These are phyloP conservation scores for Sphaerophoria taeniata DNA, from an alignment of 2,888 invertebrate species.

Conservation along the genomic window DNA sequence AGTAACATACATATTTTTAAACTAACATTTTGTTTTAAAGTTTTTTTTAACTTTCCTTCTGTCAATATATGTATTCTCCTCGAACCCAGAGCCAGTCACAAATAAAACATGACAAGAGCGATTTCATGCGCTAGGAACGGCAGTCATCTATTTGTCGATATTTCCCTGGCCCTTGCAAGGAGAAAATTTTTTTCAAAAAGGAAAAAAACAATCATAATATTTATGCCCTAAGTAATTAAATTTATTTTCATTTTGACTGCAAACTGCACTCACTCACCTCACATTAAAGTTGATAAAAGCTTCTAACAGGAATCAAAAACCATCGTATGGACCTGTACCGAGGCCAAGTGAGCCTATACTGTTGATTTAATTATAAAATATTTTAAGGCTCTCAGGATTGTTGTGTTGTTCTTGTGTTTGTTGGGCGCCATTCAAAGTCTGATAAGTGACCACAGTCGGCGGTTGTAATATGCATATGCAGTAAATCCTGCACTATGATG, in stretches of 20 bases:
- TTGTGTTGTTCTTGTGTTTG: conserved; percentile 44
- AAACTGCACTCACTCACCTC: not conserved
- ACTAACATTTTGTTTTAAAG: too few relatives aligned
- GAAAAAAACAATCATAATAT: conserved; percentile 45
- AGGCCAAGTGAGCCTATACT: not conserved
- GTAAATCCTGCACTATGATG: conserved; percentile 12
- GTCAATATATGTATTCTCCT: not conserved
- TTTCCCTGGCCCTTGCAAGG: not conserved
- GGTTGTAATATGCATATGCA: conserved; percentile 14
- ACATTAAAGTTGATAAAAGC: conserved; percentile 47
- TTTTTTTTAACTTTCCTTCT: too few relatives aligned
- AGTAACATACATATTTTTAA: too few relatives aligned
- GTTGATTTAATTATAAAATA: conserved; percentile 68
- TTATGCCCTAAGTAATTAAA: conserved; percentile 71
- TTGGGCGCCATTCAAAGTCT: conserved; percentile 52
- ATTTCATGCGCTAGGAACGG: conserved; percentile 43
- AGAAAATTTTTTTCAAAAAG: not conserved
- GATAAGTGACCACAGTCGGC: conserved; percentile 56
- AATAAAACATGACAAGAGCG: conserved; percentile 58
- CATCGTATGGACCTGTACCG: not conserved
- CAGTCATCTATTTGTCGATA: conserved; percentile 13
- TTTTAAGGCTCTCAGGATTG: conserved; percentile 58
- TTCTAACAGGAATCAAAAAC: conserved; percentile 22
- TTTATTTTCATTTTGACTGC: conserved; percentile 55
- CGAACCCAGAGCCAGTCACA: conserved; percentile 31